Evolutionary conservation across 1,140 invertebrate species (phyloP).

Genomic region (Drosophila pseudoobscura): DNA sequence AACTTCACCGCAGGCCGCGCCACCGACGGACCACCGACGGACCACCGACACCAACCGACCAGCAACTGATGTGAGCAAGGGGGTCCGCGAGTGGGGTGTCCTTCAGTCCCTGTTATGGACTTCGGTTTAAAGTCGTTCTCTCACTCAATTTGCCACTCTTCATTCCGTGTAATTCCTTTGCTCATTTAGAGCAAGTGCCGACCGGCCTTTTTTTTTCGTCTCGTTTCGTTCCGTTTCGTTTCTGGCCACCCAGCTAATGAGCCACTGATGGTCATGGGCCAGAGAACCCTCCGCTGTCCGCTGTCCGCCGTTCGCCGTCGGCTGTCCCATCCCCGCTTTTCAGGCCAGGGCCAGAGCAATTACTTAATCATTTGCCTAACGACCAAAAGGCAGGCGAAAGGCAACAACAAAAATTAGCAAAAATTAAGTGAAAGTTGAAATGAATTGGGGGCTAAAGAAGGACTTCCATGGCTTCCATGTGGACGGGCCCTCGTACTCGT

Average conservation of each 20-base stretch:
- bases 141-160: constrained; percentile 37
- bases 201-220: constrained; percentile 10
- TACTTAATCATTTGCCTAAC: constrained; percentile 53
- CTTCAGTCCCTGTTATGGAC: not conserved
- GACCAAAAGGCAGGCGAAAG: constrained; percentile 42
- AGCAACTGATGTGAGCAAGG: not conserved
- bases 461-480: too few species aligned
- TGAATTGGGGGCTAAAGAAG: constrained; percentile 4
- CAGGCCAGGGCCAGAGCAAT: constrained; percentile 28
- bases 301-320: constrained; percentile 12
- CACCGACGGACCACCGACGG: constrained; percentile 2
- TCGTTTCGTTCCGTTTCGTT: not conserved
- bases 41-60: not conserved
- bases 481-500: too few species aligned
- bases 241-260: constrained; percentile 36
- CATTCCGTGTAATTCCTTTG: constrained; percentile 43
- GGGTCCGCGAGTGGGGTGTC: not conserved
- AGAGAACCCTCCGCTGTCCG: constrained; percentile 6
- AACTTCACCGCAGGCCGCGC: constrained; percentile 20
- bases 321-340: not conserved
- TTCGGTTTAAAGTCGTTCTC: constrained; percentile 33
- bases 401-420: constrained; percentile 46
- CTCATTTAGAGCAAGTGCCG: constrained; percentile 34
- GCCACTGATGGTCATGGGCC: constrained; percentile 56
- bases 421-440: constrained; percentile 43